Evolutionary conservation across 2,888 invertebrate species (phyloP), one percentile per base, ranked within the genome.

Genomic region (Rhodophaea formosa): DNA sequence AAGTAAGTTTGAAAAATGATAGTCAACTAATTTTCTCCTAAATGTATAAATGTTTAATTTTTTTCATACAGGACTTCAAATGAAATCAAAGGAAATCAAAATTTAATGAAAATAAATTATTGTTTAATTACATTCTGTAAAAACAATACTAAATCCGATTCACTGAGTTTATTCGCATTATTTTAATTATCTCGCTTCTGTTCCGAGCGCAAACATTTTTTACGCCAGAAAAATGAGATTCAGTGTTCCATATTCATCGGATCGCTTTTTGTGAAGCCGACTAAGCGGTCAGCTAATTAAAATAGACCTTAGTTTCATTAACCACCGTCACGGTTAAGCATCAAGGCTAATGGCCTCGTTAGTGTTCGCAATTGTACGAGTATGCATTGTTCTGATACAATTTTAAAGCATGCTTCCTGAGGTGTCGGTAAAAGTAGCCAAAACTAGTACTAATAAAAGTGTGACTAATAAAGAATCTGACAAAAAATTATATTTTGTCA

Each of bases 211-310:
- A 46, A 32, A 49, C 30, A 49, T 32, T 15, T 42, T 44, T 42
- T 23, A 52, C 39, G 17, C 42, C 17, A 52, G 42, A 42, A n/a
- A 53, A 53, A 53, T 53, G 42, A 42, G 23, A 53, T 52, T 53
- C 43, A 43, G 23, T 53, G 7, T 53, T 53, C 53, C 53, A 53
- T 53, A 53, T 53, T 53, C 53, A 53, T 53, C 8, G 43, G 35
- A 35, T 8, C 30, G 30, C 29, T 44, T 54, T 44, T 44, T 54
- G 16, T 49, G 15, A 54, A 44, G 44, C n/a, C 17, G 7, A 8
- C 53, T 17, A 44, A 54, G 16, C 44, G 44, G 44, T 44, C 44
- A 54, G 12, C 23, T 44, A 29, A 44, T 54, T 44, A 54, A 44
- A 43, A 54, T 45, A 60, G 59, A 23, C 14, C n/a, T 14, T 47